These are phyloP conservation scores for Drosophila navojoa DNA, from an alignment of 1,140 invertebrate species.

Conservation along the genomic window DNA sequence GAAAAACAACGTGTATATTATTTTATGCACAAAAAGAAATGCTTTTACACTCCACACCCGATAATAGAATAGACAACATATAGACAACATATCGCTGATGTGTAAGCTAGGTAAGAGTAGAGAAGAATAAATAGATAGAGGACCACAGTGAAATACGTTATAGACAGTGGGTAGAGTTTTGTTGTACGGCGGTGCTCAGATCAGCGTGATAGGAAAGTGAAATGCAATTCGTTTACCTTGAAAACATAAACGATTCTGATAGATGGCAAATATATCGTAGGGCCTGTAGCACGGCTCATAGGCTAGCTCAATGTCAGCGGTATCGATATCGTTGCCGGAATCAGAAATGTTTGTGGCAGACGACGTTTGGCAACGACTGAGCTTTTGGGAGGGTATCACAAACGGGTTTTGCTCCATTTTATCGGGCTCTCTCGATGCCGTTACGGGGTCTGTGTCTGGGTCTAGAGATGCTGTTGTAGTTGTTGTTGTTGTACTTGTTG, in stretches of 20 bases:
- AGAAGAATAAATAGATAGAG: conserved; percentile 5
- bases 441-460: conserved; percentile 29
- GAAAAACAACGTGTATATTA: conserved; percentile 20
- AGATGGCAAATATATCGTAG: conserved; percentile 79
- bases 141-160: conserved; percentile 21
- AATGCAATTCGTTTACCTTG: conserved; percentile 77
- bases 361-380: conserved; percentile 52
- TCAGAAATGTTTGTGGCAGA: conserved; percentile 46
- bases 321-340: conserved; percentile 39
- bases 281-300: conserved; percentile 82
- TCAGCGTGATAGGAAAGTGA: conserved; percentile 36
- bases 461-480: conserved; percentile 29
- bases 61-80: conserved; percentile 10
- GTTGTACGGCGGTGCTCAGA: conserved; percentile 23
- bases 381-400: conserved; percentile 72
- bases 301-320: conserved; percentile 50
- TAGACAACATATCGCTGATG: neutral
- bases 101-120: conserved; percentile 12
- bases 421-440: conserved; percentile 36
- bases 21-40: neutral
- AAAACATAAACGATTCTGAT: conserved; percentile 82
- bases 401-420: conserved; percentile 71
- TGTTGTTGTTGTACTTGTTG: conserved; percentile 15
- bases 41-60: conserved; percentile 18
- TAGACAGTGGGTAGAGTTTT: conserved; percentile 13